Conservation (phyloP, 2,797 vertebrate species). For the Sebastes steindachneri region DNA sequence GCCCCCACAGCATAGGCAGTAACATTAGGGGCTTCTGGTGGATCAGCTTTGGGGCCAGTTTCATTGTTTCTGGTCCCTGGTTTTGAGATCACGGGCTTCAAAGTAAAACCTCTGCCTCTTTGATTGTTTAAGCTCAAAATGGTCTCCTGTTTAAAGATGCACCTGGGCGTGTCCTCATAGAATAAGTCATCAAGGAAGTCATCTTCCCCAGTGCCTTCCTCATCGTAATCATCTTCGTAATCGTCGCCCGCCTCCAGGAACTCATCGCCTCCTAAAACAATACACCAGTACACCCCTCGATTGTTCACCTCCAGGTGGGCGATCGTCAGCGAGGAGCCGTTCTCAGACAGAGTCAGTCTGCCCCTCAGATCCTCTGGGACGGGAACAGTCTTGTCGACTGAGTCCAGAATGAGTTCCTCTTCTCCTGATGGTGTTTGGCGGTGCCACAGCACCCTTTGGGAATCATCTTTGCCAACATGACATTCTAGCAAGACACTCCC, state of each 20-base stretch:
- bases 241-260: neutral
- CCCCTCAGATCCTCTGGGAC: slow-evolving; percentile 52
- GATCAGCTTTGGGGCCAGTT: neutral
- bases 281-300: slow-evolving; percentile 66
- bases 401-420: slow-evolving; percentile 55
- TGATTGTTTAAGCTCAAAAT: neutral
- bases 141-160: slow-evolving; percentile 68
- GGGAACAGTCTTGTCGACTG: slow-evolving; percentile 5
- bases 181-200: accelerated
- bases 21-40: neutral
- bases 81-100: neutral
- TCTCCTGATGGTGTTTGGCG: slow-evolving; percentile 2
- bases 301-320: slow-evolving; percentile 42
- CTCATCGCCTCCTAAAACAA: slow-evolving; percentile 17
- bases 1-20: slow-evolving; percentile 4
- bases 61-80: accelerated
- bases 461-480: neutral
- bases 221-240: neutral
- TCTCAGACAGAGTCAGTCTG: slow-evolving; percentile 42
- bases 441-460: slow-evolving; percentile 73
- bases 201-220: neutral
- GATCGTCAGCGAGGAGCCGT: slow-evolving; percentile 50
- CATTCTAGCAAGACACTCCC: slow-evolving; percentile 52
- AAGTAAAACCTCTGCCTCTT: accelerated
- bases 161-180: slow-evolving; percentile 23